Evolutionary conservation across 1,140 invertebrate genomes (phyloP).

Genomic region (Pseudomyrmex gracilis): DNA sequence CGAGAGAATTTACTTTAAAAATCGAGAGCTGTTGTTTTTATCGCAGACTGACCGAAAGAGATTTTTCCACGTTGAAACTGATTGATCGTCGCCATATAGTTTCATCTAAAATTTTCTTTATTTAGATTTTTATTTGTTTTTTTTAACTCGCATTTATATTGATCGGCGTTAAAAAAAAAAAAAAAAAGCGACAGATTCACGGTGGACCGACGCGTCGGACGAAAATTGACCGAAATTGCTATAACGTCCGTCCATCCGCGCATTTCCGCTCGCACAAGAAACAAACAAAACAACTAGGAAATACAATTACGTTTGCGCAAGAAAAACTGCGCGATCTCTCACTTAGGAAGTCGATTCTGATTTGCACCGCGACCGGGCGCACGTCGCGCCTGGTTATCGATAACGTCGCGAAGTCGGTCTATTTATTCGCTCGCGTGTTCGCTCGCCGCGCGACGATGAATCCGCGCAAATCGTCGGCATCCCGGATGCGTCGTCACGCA

Average conservation of each 20-base stretch:
- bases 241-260: slow-evolving; percentile 11
- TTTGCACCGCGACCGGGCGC: background rate
- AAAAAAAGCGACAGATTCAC: slow-evolving; percentile 3
- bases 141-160: no score
- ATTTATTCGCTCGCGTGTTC: background rate
- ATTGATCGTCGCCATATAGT: no score
- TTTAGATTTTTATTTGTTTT: no score
- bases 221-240: background rate
- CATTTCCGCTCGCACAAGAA: slow-evolving; percentile 35
- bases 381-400: slow-evolving; percentile 22
- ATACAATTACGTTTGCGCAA: slow-evolving; percentile 21
- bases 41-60: no score
- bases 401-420: slow-evolving; percentile 28
- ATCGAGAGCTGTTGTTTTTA: no score
- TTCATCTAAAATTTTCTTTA: no score
- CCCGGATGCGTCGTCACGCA: slow-evolving; percentile 59
- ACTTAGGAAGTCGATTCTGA: slow-evolving; percentile 9
- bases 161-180: no score
- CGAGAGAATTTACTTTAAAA: no score
- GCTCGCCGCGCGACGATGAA: slow-evolving; percentile 49
- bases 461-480: slow-evolving; percentile 58
- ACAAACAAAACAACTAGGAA: background rate
- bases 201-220: background rate
- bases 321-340: background rate
- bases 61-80: no score